Evolutionary conservation across 2,797 vertebrate genomes (phyloP).

Genomic region (Mus caroli): DNA sequence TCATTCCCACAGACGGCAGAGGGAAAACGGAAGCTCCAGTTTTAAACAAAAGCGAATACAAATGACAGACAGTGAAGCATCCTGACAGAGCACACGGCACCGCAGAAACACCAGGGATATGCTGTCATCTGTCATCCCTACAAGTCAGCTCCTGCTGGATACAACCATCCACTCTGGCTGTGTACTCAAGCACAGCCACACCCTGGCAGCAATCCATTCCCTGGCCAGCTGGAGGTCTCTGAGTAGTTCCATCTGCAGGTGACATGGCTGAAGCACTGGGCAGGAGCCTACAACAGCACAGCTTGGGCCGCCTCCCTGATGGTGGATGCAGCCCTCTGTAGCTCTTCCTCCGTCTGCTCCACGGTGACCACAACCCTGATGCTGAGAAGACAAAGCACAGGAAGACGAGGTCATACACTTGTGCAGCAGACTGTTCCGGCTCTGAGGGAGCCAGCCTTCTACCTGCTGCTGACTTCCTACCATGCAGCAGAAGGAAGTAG

Average conservation of each 20-base stretch:
- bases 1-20: background rate
- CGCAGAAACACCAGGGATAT: conserved; percentile 68
- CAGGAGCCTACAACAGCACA: conserved; percentile 87
- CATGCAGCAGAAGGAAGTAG: accelerated
- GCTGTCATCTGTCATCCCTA: conserved; percentile 11
- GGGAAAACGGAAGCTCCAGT: conserved; percentile 51
- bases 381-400: conserved; percentile 87
- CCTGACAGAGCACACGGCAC: conserved; percentile 75
- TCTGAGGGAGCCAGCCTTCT: background rate
- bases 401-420: background rate
- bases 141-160: conserved; percentile 70
- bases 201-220: background rate
- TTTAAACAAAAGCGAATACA: conserved; percentile 61
- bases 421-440: background rate
- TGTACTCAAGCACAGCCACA: background rate
- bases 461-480: background rate
- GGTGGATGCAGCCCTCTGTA: conserved; percentile 92
- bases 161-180: conserved; percentile 38
- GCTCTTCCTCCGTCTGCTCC: conserved; percentile 94
- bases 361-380: conserved; percentile 96
- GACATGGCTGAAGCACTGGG: background rate
- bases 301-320: conserved; percentile 92
- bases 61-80: conserved; percentile 74
- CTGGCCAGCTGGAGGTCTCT: conserved; percentile 55
- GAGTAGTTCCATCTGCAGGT: background rate